Evolutionary conservation across 1,140 invertebrate genomes (phyloP), one percentile per base, ranked within the genome.

Genomic region (Zaprionus africanus): DNA sequence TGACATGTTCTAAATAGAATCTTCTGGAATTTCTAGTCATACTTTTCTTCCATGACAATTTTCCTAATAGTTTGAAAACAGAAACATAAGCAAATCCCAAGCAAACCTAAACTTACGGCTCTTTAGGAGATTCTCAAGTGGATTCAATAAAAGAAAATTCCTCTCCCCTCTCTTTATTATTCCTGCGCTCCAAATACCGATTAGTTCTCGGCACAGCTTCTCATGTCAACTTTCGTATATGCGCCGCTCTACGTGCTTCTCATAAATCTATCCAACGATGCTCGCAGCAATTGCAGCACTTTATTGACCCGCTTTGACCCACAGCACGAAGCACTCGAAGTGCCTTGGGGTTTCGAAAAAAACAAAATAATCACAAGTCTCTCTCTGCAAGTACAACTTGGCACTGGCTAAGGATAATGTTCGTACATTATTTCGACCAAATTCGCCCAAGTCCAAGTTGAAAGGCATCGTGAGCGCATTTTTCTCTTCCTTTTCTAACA

Each of bases 401-500:
- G 61, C 76, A 71, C 56, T 69, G 63, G 59, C 36, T 53, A 76
- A 78, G 69, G 61, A 83, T 87, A 88, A 87, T 87, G 84, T 83
- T 88, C 82, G 73, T 60, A 72, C 83, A 86, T 86, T 86, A 87
- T 82, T 82, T 83, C 83, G 81, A 88, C 81, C 78, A 80, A 84
- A 84, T 84, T 84, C 74, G 77, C 81, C 54, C 60, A 66, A 57
- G 70, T 67, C 68, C 65, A 78, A 78, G 71, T 78, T 68, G 64
- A 78, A 46, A 74, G 65, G 71, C 78, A 72, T 88, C 85, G 85
- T 88, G 82, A 87, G 78, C 66, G 54, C 28, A n/a, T 57, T 64
- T 66, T 5, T 63, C 38, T 49, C 19, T 24, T 41, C 13, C 19
- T 28, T 24, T 19, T 38, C 31, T n/a, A 60, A 70, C 69, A 79